Percentiles rank a stretch among this genome's conserved stretches.
phyloP scores from a whole-genome alignment of 2,113 vertebrate species.

The Varanus salvator region DNA sequence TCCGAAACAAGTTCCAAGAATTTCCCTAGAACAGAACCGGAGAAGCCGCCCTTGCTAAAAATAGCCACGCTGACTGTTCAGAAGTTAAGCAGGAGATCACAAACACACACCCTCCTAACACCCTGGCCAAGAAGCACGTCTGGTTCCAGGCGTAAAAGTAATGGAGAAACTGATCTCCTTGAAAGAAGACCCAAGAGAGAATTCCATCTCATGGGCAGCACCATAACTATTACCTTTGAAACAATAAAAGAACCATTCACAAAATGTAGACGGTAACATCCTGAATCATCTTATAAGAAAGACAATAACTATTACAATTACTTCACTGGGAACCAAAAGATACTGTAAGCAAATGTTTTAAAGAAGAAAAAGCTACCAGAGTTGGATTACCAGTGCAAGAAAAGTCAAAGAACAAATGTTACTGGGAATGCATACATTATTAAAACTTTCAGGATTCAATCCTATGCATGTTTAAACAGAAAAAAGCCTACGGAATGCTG shows the following conservation, averaged over 20 bases:
- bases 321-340: neutral
- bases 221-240: neutral
- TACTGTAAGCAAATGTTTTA: neutral
- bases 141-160: neutral
- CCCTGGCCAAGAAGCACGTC: accelerated
- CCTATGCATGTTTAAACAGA: too few species aligned
- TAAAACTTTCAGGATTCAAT: neutral
- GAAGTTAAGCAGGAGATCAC: constrained; percentile 54
- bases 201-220: accelerated
- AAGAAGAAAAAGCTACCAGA: neutral
- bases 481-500: too few species aligned
- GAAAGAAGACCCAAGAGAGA: neutral
- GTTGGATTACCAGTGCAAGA: too few species aligned
- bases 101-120: neutral
- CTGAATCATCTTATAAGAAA: neutral
- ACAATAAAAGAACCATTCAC: neutral
- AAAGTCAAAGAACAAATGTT: neutral
- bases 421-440: neutral
- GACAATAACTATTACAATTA: neutral
- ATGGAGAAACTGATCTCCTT: neutral
- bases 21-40: constrained; percentile 79
- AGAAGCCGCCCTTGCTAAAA: constrained; percentile 75
- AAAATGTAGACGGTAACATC: neutral
- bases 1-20: constrained; percentile 66
- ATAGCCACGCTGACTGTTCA: constrained; percentile 64